Conservation (phyloP, 2,888 invertebrate genomes). For the Leucoma salicis region DNA sequence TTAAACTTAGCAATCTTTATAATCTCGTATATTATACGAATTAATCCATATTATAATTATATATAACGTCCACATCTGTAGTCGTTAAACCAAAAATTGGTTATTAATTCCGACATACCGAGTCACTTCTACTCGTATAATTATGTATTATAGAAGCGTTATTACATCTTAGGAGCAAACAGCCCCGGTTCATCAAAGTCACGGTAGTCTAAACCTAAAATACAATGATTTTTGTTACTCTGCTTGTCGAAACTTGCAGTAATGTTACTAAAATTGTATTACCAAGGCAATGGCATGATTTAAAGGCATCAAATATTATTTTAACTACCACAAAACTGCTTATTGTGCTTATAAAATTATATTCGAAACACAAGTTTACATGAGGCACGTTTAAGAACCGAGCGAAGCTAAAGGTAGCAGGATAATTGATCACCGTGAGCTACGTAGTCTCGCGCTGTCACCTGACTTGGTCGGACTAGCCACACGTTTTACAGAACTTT, state of each 20-base stretch:
- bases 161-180: neutral
- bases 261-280: neutral
- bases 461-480: slow-evolving; percentile 45
- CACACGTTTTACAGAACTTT: slow-evolving; percentile 45
- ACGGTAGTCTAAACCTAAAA: no score
- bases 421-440: slow-evolving; percentile 65
- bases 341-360: no score
- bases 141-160: neutral
- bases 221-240: neutral
- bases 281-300: no score
- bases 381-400: no score
- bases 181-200: neutral
- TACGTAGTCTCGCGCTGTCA: slow-evolving; percentile 73
- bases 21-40: slow-evolving; percentile 21
- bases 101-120: no score
- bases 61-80: slow-evolving; percentile 21
- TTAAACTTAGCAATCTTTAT: slow-evolving; percentile 32
- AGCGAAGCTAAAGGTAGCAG: neutral
- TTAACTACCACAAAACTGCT: no score
- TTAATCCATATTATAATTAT: slow-evolving; percentile 29
- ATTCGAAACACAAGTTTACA: no score
- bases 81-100: no score
- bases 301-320: no score
- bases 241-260: neutral
- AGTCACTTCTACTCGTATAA: no score